A percentile compares a stretch with the other conserved stretches of the same genome.
These are phyloP conservation scores for Drosophila quinaria DNA, from an alignment of 2,888 invertebrate species.

Conservation along the genomic window DNA sequence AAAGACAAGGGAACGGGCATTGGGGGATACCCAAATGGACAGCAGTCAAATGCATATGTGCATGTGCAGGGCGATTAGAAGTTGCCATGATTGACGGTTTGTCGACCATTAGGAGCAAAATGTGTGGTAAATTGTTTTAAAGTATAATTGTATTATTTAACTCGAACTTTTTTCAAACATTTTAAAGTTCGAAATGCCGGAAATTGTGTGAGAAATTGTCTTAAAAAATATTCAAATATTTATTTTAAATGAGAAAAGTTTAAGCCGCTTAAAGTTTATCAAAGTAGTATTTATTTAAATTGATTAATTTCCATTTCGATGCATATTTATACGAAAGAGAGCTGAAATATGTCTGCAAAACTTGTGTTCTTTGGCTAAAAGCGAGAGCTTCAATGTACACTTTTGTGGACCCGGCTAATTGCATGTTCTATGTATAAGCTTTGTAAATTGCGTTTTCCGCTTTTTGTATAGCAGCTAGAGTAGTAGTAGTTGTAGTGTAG, in stretches of 20 bases:
- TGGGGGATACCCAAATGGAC: neutral
- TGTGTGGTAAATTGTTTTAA: conserved; percentile 1
- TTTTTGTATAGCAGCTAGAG: conserved; percentile 29
- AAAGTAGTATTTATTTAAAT: neutral
- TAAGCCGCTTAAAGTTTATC: neutral
- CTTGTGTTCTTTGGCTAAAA: conserved; percentile 16
- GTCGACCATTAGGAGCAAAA: neutral
- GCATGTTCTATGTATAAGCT: conserved; percentile 64
- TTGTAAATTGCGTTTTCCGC: conserved; percentile 47
- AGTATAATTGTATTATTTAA: neutral
- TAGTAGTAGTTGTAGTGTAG: neutral
- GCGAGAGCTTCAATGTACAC: conserved; percentile 18
- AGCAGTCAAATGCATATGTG: neutral
- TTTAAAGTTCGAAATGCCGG: neutral
- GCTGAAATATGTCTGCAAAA: conserved; percentile 15
- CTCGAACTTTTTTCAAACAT: neutral
- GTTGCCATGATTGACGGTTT: conserved; percentile 15
- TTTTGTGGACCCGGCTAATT: conserved; percentile 65
- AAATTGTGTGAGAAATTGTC: neutral
- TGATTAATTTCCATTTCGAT: conserved; percentile 1
- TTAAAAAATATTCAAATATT: neutral
- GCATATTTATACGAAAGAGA: neutral
- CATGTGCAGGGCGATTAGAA: conserved; percentile 9
- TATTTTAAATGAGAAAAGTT: neutral
- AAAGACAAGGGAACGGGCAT: neutral